Base-by-base conservation (phyloP, 2,888 invertebrate genomes). In the Protophormia terraenovae region DNA sequence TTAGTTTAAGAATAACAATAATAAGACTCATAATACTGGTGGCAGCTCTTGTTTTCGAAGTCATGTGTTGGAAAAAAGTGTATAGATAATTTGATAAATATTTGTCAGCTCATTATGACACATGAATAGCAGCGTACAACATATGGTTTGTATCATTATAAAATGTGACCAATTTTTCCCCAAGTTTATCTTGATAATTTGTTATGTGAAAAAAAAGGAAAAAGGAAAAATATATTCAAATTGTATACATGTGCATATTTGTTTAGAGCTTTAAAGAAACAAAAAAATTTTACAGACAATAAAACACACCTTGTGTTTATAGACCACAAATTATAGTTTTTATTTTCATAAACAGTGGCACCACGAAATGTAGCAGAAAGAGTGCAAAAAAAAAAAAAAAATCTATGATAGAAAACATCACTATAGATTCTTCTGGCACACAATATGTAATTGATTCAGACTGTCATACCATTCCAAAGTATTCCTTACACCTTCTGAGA, bases 221-320 rank as follows among this genome's bases (percentile, higher is more conserved):
- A 53, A 22, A 7, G 27, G 1, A 16, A 24, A 14, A 27, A 24
- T 5, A 58, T n/a, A n/a, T 29, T 27, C 29, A 58, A 53, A 53
- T 53, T 27, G 7, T 29, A 50, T 22, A 10, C 22, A 50, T 22
- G 50, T 16, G 8, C 5, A 41, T 53, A 10, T 53, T 7, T 2
- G 24, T 35, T 12, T 64, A 5, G 14, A 10, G 16, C 66, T n/a
- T 66, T 47, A 47, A 29, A 53, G 5, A 14, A 7, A 53, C 10
- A 29, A 22, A 35, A 62, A 62, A 55, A 60, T 12, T 55, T 71
- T 16, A 55, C 55, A 38, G 16, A 38, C 38, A 8, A 41, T 71
- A 71, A 71, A 71, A 53, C 58, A 71, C 71, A 71, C 38, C 58
- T 58, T 71, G 41, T 58, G 41, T 29, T 16, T 71, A n/a, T 38